Evolutionary conservation across 1,140 invertebrate species (phyloP).

Genomic region (Conopomorpha cramerella): DNA sequence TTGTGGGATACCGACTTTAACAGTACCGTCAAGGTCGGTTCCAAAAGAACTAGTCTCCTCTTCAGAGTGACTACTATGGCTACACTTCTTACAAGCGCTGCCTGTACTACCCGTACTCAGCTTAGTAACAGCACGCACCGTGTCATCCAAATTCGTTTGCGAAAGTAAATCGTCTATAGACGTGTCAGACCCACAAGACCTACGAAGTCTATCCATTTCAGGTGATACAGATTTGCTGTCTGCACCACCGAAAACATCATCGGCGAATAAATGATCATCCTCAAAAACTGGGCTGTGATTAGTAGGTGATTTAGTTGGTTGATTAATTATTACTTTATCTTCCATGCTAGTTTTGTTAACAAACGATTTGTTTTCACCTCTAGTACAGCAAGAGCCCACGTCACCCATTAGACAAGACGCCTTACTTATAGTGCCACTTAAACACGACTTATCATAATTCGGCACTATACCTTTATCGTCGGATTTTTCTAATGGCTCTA

Average conservation of each 20-base stretch:
- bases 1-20: slow-evolving; percentile 74
- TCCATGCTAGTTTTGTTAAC: slow-evolving; percentile 33
- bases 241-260: slow-evolving; percentile 68
- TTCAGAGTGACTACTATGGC: slow-evolving; percentile 69
- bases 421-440: slow-evolving; percentile 60
- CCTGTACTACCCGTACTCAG: slow-evolving; percentile 42
- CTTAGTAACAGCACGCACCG: slow-evolving; percentile 33
- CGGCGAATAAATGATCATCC: slow-evolving; percentile 65
- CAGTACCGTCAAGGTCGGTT: slow-evolving; percentile 77
- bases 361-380: slow-evolving; percentile 44
- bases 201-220: slow-evolving; percentile 56
- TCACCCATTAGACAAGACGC: slow-evolving; percentile 59
- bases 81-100: slow-evolving; percentile 64
- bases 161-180: slow-evolving; percentile 65
- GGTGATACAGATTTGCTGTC: slow-evolving; percentile 63
- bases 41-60: slow-evolving; percentile 70
- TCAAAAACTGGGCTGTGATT: slow-evolving; percentile 66
- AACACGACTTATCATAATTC: slow-evolving; percentile 60
- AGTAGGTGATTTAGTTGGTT: slow-evolving; percentile 63
- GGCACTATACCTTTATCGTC: slow-evolving; percentile 46
- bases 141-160: slow-evolving; percentile 50
- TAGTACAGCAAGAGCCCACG: slow-evolving; percentile 49
- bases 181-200: slow-evolving; percentile 67
- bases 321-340: slow-evolving; percentile 61
- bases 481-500: slow-evolving; percentile 46